Evolutionary conservation across 1,140 invertebrate species (phyloP).

Genomic region (Bombus picipes): DNA sequence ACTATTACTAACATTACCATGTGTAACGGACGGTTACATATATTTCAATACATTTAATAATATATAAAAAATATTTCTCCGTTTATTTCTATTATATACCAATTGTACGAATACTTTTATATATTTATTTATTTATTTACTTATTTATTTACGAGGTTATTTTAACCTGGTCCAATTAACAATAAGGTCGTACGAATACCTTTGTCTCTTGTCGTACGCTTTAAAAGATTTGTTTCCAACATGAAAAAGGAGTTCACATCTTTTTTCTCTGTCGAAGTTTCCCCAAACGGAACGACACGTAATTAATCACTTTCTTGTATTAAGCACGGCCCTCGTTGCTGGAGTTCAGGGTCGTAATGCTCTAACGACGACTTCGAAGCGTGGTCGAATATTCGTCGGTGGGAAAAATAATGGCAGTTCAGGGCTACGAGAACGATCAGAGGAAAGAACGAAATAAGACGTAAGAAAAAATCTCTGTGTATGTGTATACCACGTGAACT

Average conservation of each 20-base stretch:
- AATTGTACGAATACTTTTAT: too few relatives aligned
- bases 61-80: too few relatives aligned
- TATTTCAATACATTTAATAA: too few relatives aligned
- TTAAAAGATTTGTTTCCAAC: neutral
- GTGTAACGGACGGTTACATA: too few relatives aligned
- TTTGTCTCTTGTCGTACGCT: neutral
- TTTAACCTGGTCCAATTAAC: too few relatives aligned
- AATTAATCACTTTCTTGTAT: constrained; percentile 2
- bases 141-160: too few relatives aligned
- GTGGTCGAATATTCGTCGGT: neutral
- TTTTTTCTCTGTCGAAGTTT: neutral
- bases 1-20: too few relatives aligned
- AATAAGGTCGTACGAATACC: too few relatives aligned
- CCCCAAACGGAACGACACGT: neutral
- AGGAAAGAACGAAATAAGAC: constrained; percentile 23
- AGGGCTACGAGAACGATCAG: neutral
- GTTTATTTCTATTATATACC: too few relatives aligned
- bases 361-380: neutral
- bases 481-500: constrained; percentile 41
- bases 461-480: constrained; percentile 36
- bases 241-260: neutral
- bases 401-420: constrained; percentile 6
- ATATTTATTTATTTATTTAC: too few relatives aligned
- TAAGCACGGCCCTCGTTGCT: neutral
- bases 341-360: neutral